phyloP scores from a whole-genome alignment of 2,888 invertebrate species.

The Microctonus aethiopoides region DNA sequence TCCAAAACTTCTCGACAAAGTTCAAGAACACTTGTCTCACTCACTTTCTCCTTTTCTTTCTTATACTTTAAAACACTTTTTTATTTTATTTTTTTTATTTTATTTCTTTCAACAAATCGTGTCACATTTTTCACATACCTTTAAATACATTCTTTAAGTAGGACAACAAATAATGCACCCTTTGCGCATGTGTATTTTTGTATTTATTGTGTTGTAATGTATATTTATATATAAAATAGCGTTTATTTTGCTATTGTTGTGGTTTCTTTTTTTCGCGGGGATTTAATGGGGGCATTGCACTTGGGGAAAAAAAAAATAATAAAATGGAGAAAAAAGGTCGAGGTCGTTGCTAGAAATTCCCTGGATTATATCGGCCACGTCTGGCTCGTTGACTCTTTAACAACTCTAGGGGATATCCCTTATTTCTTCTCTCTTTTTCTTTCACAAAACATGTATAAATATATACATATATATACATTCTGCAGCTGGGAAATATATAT shows the following conservation, averaged over 20 bases:
- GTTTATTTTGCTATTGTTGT: too few relatives aligned
- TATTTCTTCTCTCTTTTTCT: not conserved
- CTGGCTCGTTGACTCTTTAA: constrained; percentile 11
- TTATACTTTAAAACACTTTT: too few relatives aligned
- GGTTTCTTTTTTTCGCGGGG: too few relatives aligned
- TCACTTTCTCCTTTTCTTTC: not conserved
- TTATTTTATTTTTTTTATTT: not conserved
- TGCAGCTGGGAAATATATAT: not conserved
- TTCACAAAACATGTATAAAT: not conserved
- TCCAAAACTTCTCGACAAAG: constrained; percentile 12
- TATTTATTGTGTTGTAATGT: constrained; percentile 8
- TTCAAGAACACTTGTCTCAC: constrained; percentile 18
- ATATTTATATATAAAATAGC: too few relatives aligned
- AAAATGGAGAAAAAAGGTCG: constrained; percentile 13
- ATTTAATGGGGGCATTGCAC: constrained; percentile 9
- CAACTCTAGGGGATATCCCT: constrained; percentile 21
- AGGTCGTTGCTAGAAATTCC: constrained; percentile 16
- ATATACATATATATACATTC: not conserved
- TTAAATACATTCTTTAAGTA: not conserved
- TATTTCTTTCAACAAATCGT: not conserved
- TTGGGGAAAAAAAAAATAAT: not conserved
- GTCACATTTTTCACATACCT: not conserved
- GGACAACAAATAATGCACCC: not conserved
- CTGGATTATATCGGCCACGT: constrained; percentile 20
- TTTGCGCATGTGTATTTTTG: not conserved